Conservation (phyloP, 2,888 invertebrate genomes). For the Celastrina argiolus region DNA sequence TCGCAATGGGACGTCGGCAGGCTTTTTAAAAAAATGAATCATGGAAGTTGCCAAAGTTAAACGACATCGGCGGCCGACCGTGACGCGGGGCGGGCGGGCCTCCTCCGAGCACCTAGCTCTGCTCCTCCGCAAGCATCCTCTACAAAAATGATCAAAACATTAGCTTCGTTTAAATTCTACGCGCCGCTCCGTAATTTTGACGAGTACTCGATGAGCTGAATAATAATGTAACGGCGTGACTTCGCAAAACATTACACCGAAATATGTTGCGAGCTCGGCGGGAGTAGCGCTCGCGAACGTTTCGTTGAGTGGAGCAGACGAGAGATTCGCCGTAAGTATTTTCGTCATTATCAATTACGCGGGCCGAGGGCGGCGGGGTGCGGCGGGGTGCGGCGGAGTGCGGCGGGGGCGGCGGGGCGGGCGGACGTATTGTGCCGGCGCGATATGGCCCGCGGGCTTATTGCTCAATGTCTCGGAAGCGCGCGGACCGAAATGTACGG, state of each 20-base stretch:
- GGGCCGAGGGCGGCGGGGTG: background rate
- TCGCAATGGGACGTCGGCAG: background rate
- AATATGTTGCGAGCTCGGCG: background rate
- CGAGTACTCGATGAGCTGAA: slow-evolving; percentile 3
- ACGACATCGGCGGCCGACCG: background rate
- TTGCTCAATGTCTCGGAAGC: slow-evolving; percentile 16
- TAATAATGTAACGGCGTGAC: slow-evolving; percentile 4
- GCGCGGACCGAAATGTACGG: slow-evolving; percentile 15
- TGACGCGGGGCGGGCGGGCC: background rate
- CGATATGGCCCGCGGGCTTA: slow-evolving; percentile 10
- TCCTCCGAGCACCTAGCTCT: background rate
- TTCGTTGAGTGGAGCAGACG: background rate
- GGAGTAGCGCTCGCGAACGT: background rate
- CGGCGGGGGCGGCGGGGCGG: background rate
- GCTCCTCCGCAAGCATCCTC: background rate
- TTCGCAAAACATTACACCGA: background rate
- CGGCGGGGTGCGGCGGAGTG: background rate
- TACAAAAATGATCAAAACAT: background rate
- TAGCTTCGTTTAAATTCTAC: background rate
- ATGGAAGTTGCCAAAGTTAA: slow-evolving; percentile 12
- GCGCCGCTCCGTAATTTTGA: background rate
- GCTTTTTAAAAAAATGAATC: slow-evolving; percentile 18
- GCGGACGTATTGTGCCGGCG: background rate
- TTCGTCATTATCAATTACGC: background rate
- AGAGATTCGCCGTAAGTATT: background rate